phyloP scores from a whole-genome alignment of 2,888 invertebrate species.

The Sinopyrophorus schimmeli region DNA sequence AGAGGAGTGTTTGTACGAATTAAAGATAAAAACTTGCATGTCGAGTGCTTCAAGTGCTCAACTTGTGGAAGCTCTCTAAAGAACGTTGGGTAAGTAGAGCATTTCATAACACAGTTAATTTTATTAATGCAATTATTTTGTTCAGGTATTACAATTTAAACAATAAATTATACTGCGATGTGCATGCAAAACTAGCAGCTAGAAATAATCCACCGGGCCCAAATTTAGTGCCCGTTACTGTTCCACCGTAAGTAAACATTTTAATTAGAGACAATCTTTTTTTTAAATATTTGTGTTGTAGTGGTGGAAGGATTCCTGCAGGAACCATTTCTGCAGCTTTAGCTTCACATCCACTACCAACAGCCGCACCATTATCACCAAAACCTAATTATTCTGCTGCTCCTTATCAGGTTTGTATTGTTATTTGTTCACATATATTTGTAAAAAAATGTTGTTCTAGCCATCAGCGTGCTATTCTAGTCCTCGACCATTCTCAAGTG shows the following conservation, averaged over 20 bases:
- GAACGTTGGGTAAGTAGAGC: constrained; percentile 75
- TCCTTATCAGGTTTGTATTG: constrained; percentile 67
- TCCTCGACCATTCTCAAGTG: constrained; percentile 63
- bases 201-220: constrained; percentile 77
- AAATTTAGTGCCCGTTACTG: constrained; percentile 76
- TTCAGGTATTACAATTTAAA: constrained; percentile 89
- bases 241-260: constrained; percentile 73
- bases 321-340: constrained; percentile 77
- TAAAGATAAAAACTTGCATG: constrained; percentile 95
- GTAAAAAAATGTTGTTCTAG: constrained; percentile 16
- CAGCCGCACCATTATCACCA: constrained; percentile 64
- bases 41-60: constrained; percentile 96
- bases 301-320: constrained; percentile 72
- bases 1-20: constrained; percentile 98
- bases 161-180: constrained; percentile 95
- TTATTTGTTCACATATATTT: neutral
- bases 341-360: constrained; percentile 57
- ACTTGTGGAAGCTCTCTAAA: constrained; percentile 94
- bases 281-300: constrained; percentile 47
- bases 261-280: neutral
- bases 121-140: constrained; percentile 22
- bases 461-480: constrained; percentile 61
- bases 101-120: neutral
- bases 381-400: constrained; percentile 62
- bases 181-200: constrained; percentile 89